These are phyloP conservation scores for Hylaea fasciaria DNA, from an alignment of 2,888 invertebrate genomes.

Conservation along the genomic window DNA sequence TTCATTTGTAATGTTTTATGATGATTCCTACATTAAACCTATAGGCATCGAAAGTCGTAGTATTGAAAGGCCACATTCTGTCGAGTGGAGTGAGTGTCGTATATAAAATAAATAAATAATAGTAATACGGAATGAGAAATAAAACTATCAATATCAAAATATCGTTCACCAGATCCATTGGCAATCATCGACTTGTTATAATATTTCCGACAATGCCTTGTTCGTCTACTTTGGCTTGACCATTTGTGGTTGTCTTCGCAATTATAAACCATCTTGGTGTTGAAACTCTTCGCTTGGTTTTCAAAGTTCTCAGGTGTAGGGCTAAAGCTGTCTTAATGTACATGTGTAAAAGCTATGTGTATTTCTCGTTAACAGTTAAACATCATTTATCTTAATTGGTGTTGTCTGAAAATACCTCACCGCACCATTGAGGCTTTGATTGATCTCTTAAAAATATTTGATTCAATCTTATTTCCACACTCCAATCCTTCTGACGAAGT, in stretches of 20 bases:
- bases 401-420: neutral
- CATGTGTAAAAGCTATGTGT: neutral
- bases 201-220: conserved; percentile 44
- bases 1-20: no score
- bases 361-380: neutral
- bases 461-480: no score
- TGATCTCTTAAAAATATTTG: neutral
- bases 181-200: conserved; percentile 78
- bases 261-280: conserved; percentile 30
- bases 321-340: conserved; percentile 5
- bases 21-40: no score
- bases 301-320: conserved; percentile 3
- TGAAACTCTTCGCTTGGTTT: conserved; percentile 31
- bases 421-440: neutral
- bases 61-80: no score
- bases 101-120: no score
- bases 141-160: no score
- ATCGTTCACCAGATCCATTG: conserved; percentile 10
- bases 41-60: no score
- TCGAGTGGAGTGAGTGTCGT: no score
- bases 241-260: conserved; percentile 44
- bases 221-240: conserved; percentile 46
- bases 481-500: no score
- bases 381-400: neutral
- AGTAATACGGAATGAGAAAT: no score